Conservation (phyloP, 2,888 invertebrate species). For the Mimumesa dahlbomi region DNA sequence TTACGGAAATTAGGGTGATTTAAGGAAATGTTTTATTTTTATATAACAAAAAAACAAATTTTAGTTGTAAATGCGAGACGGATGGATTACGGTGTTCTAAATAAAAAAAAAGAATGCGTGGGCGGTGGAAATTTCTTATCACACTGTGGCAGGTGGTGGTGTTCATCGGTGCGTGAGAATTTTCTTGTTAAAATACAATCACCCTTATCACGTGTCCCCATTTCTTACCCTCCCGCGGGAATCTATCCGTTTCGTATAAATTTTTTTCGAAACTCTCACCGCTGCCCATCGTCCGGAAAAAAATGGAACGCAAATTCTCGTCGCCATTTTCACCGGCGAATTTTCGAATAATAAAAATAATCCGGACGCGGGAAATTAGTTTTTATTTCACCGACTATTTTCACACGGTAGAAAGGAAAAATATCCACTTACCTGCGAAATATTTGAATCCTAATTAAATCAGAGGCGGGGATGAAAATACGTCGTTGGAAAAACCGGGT, state of each 20-base stretch:
- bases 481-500: no score
- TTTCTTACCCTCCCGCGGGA: constrained; percentile 22
- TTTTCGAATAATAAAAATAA: no score
- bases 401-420: no score
- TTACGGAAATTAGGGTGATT: no score
- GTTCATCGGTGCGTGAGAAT: constrained; percentile 68
- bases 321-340: no score
- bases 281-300: not conserved
- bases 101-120: constrained; percentile 19
- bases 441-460: no score
- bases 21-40: no score
- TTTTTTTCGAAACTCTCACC: constrained; percentile 9
- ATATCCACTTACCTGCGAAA: no score
- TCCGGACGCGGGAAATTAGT: no score
- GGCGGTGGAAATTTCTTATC: constrained; percentile 65
- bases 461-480: no score
- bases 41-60: no score
- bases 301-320: not conserved
- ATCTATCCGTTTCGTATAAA: constrained; percentile 24
- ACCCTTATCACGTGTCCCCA: constrained; percentile 48
- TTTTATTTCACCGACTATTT: no score
- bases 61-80: constrained; percentile 15
- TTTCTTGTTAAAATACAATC: constrained; percentile 71
- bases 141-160: constrained; percentile 68
- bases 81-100: constrained; percentile 30